Evolutionary conservation across 2,113 vertebrate species (phyloP).

Genomic region (Coreoperca whiteheadi): DNA sequence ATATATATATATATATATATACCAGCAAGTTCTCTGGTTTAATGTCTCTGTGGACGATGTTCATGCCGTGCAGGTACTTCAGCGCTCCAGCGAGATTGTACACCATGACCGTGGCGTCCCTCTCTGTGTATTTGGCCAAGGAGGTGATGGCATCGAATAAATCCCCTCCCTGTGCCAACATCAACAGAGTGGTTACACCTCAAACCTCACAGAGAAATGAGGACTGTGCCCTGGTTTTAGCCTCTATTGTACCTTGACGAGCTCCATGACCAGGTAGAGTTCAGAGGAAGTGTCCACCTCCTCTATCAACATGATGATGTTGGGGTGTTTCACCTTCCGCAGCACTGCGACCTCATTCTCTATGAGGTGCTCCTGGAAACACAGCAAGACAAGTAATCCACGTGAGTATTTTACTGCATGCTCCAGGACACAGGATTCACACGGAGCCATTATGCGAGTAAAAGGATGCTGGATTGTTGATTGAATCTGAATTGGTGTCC

Average conservation of each 20-base stretch:
- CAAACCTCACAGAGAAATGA: background rate
- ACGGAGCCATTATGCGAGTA: slow-evolving; percentile 8
- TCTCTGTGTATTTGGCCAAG: slow-evolving; percentile 96
- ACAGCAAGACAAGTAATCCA: background rate
- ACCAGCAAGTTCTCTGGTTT: slow-evolving; percentile 99
- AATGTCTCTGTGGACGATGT: slow-evolving; percentile 96
- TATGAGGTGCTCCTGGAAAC: slow-evolving; percentile 93
- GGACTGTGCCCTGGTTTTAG: too few species aligned
- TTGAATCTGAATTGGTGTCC: slow-evolving; percentile 24
- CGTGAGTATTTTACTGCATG: background rate
- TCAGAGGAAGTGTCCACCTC: slow-evolving; percentile 94
- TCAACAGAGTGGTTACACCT: background rate
- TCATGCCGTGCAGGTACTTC: slow-evolving; percentile 93
- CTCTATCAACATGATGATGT: slow-evolving; percentile 98
- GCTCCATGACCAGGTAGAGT: slow-evolving; percentile 96
- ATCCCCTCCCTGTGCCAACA: slow-evolving; percentile 90
- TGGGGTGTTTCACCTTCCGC: slow-evolving; percentile 95
- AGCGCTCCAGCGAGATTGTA: slow-evolving; percentile 93
- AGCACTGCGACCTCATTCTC: slow-evolving; percentile 97
- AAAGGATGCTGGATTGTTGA: background rate
- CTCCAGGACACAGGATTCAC: too few species aligned
- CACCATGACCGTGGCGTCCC: slow-evolving; percentile 95
- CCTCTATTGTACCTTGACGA: slow-evolving; percentile 90
- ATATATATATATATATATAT: too few species aligned
- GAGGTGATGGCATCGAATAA: slow-evolving; percentile 98